Evolutionary conservation across 1,140 invertebrate genomes (phyloP).

Genomic region (Lineus longissimus): DNA sequence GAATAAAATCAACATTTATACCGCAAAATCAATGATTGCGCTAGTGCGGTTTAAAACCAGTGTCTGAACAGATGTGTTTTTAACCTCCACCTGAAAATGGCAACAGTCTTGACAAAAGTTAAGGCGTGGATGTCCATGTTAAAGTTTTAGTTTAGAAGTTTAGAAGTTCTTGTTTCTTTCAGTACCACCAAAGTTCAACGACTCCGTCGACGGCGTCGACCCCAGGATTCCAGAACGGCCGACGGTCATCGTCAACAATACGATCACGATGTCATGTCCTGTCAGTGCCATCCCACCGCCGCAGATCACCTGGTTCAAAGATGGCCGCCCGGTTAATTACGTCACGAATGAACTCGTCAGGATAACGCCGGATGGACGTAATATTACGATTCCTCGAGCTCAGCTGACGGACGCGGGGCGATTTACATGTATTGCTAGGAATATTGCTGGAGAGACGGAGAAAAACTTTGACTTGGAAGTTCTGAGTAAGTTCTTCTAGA

Average conservation of each 20-base stretch:
- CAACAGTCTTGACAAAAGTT: too few species aligned
- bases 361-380: conserved; percentile 6
- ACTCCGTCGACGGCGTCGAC: conserved; percentile 25
- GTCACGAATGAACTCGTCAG: conserved; percentile 17
- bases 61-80: too few species aligned
- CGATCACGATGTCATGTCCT: conserved; percentile 50
- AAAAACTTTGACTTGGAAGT: conserved; percentile 23
- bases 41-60: too few species aligned
- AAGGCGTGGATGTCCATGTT: too few species aligned
- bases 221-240: conserved; percentile 6
- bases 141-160: too few species aligned
- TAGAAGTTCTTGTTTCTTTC: too few species aligned
- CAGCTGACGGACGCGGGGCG: conserved; percentile 29
- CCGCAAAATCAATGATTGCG: too few species aligned
- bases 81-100: too few species aligned
- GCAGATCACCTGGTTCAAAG: conserved; percentile 49
- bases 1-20: too few species aligned
- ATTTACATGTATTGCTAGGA: conserved; percentile 54
- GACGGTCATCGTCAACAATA: conserved; percentile 34
- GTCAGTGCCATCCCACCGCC: conserved; percentile 52
- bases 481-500: conserved; percentile 20
- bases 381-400: conserved; percentile 11
- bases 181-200: conserved; percentile 44
- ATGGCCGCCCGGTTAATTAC: conserved; percentile 13
- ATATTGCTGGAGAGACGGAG: conserved; percentile 39